These are phyloP conservation scores for Cyclina sinensis DNA, from an alignment of 1,140 invertebrate genomes.

Conservation along the genomic window DNA sequence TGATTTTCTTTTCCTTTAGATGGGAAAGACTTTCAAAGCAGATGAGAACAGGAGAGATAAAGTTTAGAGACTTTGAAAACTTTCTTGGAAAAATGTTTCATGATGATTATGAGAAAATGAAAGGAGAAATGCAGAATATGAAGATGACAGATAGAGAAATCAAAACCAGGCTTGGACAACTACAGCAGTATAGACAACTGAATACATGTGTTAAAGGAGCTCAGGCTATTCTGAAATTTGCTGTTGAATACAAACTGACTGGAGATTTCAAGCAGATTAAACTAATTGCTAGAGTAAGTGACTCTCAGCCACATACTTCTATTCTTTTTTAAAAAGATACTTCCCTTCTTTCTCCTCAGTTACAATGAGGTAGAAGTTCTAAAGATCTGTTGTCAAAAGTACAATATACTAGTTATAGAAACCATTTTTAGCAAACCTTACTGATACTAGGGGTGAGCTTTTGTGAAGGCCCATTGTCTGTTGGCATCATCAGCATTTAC, in stretches of 20 bases:
- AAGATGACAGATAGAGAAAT: background rate
- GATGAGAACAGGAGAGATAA: background rate
- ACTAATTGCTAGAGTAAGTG: slow-evolving; percentile 19
- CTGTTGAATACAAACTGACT: background rate
- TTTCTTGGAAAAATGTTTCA: background rate
- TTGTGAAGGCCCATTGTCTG: too few species aligned
- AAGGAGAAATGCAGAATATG: background rate
- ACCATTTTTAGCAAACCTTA: too few species aligned
- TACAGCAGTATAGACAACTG: slow-evolving; percentile 15
- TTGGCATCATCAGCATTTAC: too few species aligned
- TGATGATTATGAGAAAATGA: background rate
- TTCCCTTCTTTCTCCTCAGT: too few species aligned
- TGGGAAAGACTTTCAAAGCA: background rate
- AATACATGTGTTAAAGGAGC: slow-evolving; percentile 5
- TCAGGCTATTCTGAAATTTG: background rate
- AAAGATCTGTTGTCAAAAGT: too few species aligned
- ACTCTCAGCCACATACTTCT: too few species aligned
- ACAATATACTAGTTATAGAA: too few species aligned
- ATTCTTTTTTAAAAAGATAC: too few species aligned
- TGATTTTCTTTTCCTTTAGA: too few species aligned
- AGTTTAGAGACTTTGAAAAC: background rate
- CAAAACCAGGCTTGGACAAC: slow-evolving; percentile 20
- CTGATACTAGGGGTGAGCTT: too few species aligned
- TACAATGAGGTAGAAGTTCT: too few species aligned
- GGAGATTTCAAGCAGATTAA: slow-evolving; percentile 14